Evolutionary conservation across 2,888 invertebrate species (phyloP).

Genomic region (Archips crataeganus): DNA sequence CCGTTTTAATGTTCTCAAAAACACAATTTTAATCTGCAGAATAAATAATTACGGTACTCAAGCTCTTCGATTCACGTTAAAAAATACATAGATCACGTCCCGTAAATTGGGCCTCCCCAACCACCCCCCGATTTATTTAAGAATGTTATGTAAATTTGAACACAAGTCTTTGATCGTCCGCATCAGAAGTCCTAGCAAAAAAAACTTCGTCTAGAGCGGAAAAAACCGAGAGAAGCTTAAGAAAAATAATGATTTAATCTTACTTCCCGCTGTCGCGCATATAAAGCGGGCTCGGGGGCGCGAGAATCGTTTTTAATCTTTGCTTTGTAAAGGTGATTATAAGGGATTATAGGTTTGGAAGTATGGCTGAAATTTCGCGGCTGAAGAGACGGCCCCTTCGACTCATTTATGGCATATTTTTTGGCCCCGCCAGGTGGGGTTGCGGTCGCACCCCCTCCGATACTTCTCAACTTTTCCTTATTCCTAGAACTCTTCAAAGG

Average conservation of each 20-base stretch:
- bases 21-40: conserved; percentile 55
- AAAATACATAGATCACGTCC: conserved; percentile 73
- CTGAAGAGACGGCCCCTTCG: conserved; percentile 73
- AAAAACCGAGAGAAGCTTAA: conserved; percentile 84
- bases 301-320: conserved; percentile 86
- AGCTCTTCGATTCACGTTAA: conserved; percentile 74
- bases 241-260: conserved; percentile 87
- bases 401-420: conserved; percentile 82
- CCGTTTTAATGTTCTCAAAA: conserved; percentile 19
- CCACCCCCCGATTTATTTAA: conserved; percentile 83
- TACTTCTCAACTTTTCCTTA: conserved; percentile 82
- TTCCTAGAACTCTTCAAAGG: conserved; percentile 78
- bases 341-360: conserved; percentile 86
- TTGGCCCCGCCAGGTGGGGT: conserved; percentile 75
- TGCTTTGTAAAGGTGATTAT: conserved; percentile 87
- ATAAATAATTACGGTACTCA: conserved; percentile 80
- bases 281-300: conserved; percentile 78
- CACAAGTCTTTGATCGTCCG: conserved; percentile 86
- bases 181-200: conserved; percentile 84
- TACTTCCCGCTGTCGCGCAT: conserved; percentile 84
- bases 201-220: conserved; percentile 77
- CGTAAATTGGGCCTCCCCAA: conserved; percentile 64
- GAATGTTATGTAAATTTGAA: conserved; percentile 86
- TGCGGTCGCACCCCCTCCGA: conserved; percentile 73
- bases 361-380: conserved; percentile 84